Base-by-base conservation (phyloP, 2,888 invertebrate genomes). In the Ennomos erosarius region DNA sequence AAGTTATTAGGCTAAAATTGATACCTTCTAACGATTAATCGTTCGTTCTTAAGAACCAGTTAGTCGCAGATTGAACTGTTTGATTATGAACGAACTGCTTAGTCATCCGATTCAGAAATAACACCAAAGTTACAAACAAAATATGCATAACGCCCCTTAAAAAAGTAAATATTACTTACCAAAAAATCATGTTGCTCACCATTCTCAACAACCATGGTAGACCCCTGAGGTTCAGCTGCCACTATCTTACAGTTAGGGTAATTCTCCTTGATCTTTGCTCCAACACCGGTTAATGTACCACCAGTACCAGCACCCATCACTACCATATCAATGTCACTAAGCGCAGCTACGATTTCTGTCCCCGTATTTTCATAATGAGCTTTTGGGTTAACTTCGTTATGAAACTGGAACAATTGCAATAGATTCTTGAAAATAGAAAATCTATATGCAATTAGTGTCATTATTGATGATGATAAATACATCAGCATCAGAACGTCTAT, bases 331-430 rank as follows among this genome's bases (percentile, higher is more conserved):
- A 99, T 86, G 74, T 94, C 95, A 63, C 95, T 95, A 8, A 85
- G 65, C 0, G 82, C 73, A 58, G 95, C 93, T 46, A 98, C 89
- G 70, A 99, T 98, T 91, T 99, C 99, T 65, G 95, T 94, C 0
- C 95, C 98, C 1, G 99, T 99, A 49, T 95, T 94, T 75, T 99
- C 98, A 79, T 98, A 99, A 85, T 99, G 99, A 0, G 98, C 97
- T 71, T 98, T 78, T 0, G 99, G 98, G 89, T 99, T 99, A 53
- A 97, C 96, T 12, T 96, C 87, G 89, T 99, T 98, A 6, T 96
- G 94, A 82, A 99, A 99, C 95, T 79, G 42, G 13, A 69, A 70
- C 49, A 45, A 10, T 5, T 10, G 5, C 3, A 16, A 2, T 16
- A 16, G 16, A 16, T 16, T 16, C 3, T 16, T 16, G 1, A 3